These are phyloP conservation scores for Lysandra bellargus DNA, from an alignment of 2,888 invertebrate genomes.

Conservation along the genomic window DNA sequence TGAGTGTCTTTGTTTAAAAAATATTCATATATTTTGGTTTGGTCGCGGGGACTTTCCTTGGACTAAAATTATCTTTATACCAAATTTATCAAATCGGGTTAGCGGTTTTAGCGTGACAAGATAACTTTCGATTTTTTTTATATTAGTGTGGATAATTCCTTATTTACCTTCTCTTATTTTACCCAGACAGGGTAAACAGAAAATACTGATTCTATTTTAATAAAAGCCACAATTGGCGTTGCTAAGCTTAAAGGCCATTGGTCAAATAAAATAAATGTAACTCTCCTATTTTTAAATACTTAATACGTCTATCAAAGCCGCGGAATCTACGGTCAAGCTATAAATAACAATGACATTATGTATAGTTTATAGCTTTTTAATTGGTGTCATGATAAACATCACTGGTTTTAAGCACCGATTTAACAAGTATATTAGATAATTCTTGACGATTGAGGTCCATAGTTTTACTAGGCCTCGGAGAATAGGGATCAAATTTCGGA, in stretches of 20 bases:
- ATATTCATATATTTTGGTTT: too few species aligned
- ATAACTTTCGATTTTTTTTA: too few species aligned
- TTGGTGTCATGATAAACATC: conserved; percentile 8
- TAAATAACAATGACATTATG: conserved; percentile 25
- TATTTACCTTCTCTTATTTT: too few species aligned
- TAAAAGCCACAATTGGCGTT: not conserved
- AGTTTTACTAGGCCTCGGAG: not conserved
- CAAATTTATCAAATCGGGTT: too few species aligned
- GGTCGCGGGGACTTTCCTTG: too few species aligned
- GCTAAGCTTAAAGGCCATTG: not conserved
- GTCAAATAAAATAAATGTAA: not conserved
- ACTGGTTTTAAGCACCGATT: not conserved
- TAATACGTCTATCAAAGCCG: not conserved
- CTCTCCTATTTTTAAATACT: not conserved
- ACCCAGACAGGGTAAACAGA: too few species aligned
- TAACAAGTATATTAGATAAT: conserved; percentile 6
- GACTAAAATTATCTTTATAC: too few species aligned
- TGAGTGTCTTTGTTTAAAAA: conserved; percentile 1
- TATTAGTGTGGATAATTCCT: too few species aligned
- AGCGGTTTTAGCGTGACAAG: too few species aligned
- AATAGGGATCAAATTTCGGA: not conserved
- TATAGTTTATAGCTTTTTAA: conserved; percentile 25
- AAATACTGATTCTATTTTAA: too few species aligned
- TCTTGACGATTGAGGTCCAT: not conserved
- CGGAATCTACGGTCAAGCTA: not conserved